Evolutionary conservation across 2,797 vertebrate species (phyloP), one percentile per base, ranked within the genome.

Genomic region (Siniperca obscura): DNA sequence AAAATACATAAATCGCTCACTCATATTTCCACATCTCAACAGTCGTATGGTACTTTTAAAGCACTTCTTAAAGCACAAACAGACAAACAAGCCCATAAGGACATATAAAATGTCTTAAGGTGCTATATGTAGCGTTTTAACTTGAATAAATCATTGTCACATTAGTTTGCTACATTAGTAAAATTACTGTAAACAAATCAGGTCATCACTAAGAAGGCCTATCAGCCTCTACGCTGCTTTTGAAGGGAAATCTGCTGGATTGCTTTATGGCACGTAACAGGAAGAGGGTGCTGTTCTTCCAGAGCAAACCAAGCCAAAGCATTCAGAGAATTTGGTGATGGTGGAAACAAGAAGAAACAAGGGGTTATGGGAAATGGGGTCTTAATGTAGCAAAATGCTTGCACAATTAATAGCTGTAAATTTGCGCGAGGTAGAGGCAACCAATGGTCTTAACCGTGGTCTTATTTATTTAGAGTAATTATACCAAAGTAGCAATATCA

Each of bases 21-120:
- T 91, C 73, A 16, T 82, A 77, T 79, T 86, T 91, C 74, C 89
- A 85, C 82, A 86, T 82, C 91, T 94, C 95, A 96, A 97, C 95
- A 95, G 95, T 96, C 93, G 60, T 91, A 84, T 90, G 90, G 92
- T 92, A 90, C 93, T 92, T 94, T 92, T 91, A 95, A 95, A 96
- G 95, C 95, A 95, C 95, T 94, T 95, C 86, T 93, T 93, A 89
- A 93, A 93, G 90, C 90, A 85, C 74, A 74, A 89, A 86, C 69
- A 83, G 65, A 82, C 27, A 78, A 69, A 90, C 67, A 87, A 81
- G 75, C 78, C 71, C 69, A 50, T 55, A 44, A 62, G 67, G 78
- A 82, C 88, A 77, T 78, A 70, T 17, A 83, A 71, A 77, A 83
- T 30, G 42, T 85, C 78, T 82, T 79, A 87, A 92, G 87, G 84